Base-by-base conservation (phyloP, 2,113 vertebrate genomes). In the Casuarius casuarius region DNA sequence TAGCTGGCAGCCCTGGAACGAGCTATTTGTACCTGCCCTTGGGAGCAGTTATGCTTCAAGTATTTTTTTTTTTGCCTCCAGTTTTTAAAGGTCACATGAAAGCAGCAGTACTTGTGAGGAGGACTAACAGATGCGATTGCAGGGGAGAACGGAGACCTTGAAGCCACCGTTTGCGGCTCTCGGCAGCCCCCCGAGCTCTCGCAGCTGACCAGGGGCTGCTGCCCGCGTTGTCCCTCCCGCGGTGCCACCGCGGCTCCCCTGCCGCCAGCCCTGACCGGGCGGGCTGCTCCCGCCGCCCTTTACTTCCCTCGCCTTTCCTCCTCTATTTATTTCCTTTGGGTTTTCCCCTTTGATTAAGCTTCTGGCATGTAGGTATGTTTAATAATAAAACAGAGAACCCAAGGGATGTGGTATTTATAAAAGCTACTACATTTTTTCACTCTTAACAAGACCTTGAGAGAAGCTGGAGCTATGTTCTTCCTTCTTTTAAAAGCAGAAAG, bases 261-360 rank as follows among this genome's bases (percentile, higher is more conserved):
- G 46, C 29, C 9, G 0, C 1, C 3, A 59, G 84, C 38, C 10
- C 49, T 20, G 18, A 21, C 68, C 9, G 1, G 23, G 79, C 52
- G 61, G 73, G 33, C 51, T 10, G 89, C 66, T 84, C 68, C 91
- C 0, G 0, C 89, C 91, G 77, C 92, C 63, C 75, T 72, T 62
- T 12, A 29, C 35, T 94, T 95, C 96, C 95, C 93, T 31, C 54
- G 91, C 84, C 73, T 71, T 91, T 89, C 89, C 74, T 92, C 81
- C 78, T 86, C 75, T 35, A 15, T 95, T 93, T 83, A 92, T 90
- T 97, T 96, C 95, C 95, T 94, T 63, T 92, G 95, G 93, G 94
- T 80, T 96, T 96, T 97, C 95, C 93, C 79, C 90, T 95, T 96
- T 92, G 90, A 96, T 96, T 96, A 94, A 96, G 75, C 51, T 95